Conservation (phyloP, 2,888 invertebrate genomes). For the Imbricaverruca yamaguchii region DNA sequence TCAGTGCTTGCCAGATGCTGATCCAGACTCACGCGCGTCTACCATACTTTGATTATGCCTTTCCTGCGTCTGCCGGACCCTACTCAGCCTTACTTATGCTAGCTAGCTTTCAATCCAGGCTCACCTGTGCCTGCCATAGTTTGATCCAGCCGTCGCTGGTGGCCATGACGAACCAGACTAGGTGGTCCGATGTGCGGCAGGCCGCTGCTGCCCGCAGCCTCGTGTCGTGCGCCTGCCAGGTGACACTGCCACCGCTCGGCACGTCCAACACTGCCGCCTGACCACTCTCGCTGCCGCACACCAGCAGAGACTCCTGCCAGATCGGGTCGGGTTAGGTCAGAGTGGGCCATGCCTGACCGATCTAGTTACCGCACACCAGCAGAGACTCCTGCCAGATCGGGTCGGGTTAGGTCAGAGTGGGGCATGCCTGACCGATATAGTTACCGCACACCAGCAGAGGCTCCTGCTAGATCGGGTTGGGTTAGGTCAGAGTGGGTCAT, state of each 20-base stretch:
- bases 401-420: too few relatives aligned
- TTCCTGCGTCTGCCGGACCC: not conserved
- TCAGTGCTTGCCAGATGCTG: not conserved
- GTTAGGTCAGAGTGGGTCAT: too few relatives aligned
- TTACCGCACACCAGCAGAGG: too few relatives aligned
- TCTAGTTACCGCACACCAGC: too few relatives aligned
- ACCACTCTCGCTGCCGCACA: constrained; percentile 31
- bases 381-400: too few relatives aligned
- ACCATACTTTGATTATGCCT: not conserved
- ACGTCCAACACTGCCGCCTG: constrained; percentile 10
- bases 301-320: constrained; percentile 23
- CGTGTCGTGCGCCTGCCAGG: not conserved
- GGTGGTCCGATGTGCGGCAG: not conserved
- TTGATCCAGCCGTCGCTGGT: constrained; percentile 73
- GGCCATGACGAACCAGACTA: constrained; percentile 46
- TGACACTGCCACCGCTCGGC: not conserved
- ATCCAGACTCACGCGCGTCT: not conserved
- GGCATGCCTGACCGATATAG: too few relatives aligned
- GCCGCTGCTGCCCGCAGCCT: not conserved
- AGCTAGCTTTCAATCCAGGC: not conserved
- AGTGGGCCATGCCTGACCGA: too few relatives aligned
- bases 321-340: too few relatives aligned
- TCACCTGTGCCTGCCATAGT: constrained; percentile 51
- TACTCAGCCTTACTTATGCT: not conserved
- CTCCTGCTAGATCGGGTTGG: too few relatives aligned